These are phyloP conservation scores for Pseudomyrmex cubaensis DNA, from an alignment of 1,140 invertebrate species.

Conservation along the genomic window DNA sequence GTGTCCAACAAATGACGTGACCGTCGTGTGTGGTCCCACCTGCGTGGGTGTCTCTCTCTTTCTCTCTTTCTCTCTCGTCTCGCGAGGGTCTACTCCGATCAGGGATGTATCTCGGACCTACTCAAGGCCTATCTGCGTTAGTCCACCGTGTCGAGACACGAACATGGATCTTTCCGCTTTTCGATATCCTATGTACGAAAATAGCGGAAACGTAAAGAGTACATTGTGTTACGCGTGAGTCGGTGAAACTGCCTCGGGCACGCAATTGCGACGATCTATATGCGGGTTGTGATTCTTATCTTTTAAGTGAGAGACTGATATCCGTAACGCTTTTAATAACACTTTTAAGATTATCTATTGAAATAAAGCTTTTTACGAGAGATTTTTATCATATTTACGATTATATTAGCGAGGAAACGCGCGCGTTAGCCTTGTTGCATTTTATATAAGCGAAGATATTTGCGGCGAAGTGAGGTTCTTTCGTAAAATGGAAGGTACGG, in stretches of 20 bases:
- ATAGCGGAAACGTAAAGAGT: slow-evolving; percentile 48
- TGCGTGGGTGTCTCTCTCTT: slow-evolving; percentile 80
- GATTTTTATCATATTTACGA: neutral
- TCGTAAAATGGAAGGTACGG: neutral
- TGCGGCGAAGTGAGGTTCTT: neutral
- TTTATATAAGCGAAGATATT: neutral
- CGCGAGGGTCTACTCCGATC: slow-evolving; percentile 31
- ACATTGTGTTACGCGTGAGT: too few species aligned
- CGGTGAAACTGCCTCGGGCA: too few species aligned
- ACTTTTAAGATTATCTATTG: neutral
- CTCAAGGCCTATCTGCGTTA: slow-evolving; percentile 61
- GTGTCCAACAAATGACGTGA: slow-evolving; percentile 85
- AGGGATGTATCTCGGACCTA: slow-evolving; percentile 37
- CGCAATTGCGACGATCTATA: too few species aligned
- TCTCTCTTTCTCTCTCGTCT: slow-evolving; percentile 14
- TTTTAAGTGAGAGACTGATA: slow-evolving; percentile 6
- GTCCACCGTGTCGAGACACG: slow-evolving; percentile 65
- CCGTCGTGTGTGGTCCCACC: slow-evolving; percentile 84
- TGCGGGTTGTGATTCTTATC: neutral
- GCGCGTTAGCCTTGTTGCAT: neutral
- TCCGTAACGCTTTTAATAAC: neutral
- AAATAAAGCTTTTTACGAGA: neutral
- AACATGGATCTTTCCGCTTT: slow-evolving; percentile 67
- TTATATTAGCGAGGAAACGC: slow-evolving; percentile 9
- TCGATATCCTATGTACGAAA: slow-evolving; percentile 68